Evolutionary conservation across 2,113 vertebrate genomes (phyloP).

Genomic region (Onychorhynchus coronatus): DNA sequence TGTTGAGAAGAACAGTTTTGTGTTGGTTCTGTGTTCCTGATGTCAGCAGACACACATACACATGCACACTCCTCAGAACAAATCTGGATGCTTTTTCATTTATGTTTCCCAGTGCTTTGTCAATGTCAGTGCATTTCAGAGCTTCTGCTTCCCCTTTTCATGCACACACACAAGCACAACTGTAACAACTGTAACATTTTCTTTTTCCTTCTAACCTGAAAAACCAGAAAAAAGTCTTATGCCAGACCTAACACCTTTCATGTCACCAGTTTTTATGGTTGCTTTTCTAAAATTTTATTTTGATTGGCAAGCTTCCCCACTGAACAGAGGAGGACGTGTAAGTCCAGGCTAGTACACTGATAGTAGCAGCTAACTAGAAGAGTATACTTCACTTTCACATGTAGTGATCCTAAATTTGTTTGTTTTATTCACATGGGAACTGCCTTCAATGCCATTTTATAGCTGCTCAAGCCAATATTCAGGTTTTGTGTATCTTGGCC

Average conservation of each 20-base stretch:
- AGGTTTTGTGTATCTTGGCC: background rate
- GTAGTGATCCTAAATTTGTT: background rate
- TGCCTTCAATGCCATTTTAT: background rate
- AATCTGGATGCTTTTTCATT: background rate
- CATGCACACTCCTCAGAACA: rapidly evolving
- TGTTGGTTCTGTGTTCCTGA: background rate
- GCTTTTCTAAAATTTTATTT: background rate
- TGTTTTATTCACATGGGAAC: background rate
- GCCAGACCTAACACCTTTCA: background rate
- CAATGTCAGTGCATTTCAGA: background rate
- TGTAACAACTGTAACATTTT: background rate
- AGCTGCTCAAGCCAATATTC: background rate
- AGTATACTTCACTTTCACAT: background rate
- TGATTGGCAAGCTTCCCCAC: background rate
- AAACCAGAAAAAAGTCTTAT: background rate
- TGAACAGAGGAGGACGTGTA: background rate
- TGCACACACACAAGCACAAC: background rate
- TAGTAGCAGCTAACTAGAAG: background rate
- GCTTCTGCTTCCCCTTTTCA: background rate
- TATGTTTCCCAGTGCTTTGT: background rate
- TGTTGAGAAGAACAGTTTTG: background rate
- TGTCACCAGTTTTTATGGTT: background rate
- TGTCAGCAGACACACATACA: background rate
- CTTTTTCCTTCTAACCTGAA: background rate
- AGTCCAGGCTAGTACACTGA: background rate